Evolutionary conservation across 2,888 invertebrate genomes (phyloP).

Genomic region (Pyrrhia umbra): DNA sequence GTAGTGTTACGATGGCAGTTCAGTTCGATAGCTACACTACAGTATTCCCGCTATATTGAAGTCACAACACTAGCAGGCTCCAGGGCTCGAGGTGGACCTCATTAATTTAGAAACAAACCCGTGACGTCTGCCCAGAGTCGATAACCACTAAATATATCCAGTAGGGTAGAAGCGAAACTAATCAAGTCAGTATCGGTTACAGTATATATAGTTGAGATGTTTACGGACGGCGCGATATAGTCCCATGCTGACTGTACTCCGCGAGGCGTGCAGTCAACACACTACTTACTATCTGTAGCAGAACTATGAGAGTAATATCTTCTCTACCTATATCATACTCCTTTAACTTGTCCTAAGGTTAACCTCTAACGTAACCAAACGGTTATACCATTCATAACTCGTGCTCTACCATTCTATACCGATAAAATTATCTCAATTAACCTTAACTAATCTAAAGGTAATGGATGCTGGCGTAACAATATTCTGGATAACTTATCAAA

Average conservation of each 20-base stretch:
- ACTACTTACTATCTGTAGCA: constrained; percentile 71
- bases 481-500: constrained; percentile 90
- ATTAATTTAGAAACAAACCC: constrained; percentile 42
- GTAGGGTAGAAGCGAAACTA: constrained; percentile 48
- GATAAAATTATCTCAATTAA: constrained; percentile 75
- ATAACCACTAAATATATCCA: constrained; percentile 47
- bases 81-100: constrained; percentile 52
- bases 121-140: constrained; percentile 60
- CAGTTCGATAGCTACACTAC: constrained; percentile 44
- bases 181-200: constrained; percentile 39
- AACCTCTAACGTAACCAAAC: constrained; percentile 79
- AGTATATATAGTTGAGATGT: constrained; percentile 64
- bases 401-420: constrained; percentile 66
- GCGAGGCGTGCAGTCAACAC: constrained; percentile 63
- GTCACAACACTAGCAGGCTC: neutral
- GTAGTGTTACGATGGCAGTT: constrained; percentile 29
- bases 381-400: constrained; percentile 78
- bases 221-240: constrained; percentile 82
- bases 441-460: constrained; percentile 68
- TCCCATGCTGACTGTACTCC: constrained; percentile 43
- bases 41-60: neutral
- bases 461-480: constrained; percentile 73
- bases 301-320: constrained; percentile 74
- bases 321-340: constrained; percentile 74
- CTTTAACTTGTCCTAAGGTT: constrained; percentile 72